phyloP scores from a whole-genome alignment of 2,888 invertebrate species.

The Chrysolina oricalcia region DNA sequence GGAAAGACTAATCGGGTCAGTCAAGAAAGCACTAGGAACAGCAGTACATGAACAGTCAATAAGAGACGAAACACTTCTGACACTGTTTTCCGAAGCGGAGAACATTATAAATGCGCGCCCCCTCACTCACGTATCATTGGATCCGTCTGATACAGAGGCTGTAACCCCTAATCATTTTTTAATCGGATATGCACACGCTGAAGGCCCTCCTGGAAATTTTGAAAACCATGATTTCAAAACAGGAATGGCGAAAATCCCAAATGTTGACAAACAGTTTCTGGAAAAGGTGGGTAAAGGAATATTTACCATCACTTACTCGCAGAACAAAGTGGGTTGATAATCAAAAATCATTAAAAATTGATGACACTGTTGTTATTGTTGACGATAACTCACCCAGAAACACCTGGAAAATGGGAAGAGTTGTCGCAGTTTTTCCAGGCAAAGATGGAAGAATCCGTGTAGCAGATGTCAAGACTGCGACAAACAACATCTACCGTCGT shows the following conservation, averaged over 20 bases:
- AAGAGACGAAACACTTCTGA: neutral
- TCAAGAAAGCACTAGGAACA: constrained; percentile 3
- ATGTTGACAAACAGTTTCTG: constrained; percentile 4
- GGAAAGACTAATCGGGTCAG: neutral
- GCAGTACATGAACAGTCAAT: neutral
- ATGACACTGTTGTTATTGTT: constrained; percentile 13
- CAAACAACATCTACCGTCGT: too few relatives aligned
- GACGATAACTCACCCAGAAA: constrained; percentile 18
- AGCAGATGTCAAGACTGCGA: too few relatives aligned
- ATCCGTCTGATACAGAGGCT: neutral
- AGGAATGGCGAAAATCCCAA: constrained; percentile 2
- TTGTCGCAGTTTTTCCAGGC: constrained; percentile 1
- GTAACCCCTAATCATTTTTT: neutral
- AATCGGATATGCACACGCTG: neutral
- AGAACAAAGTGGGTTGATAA: constrained; percentile 8
- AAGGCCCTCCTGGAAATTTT: neutral
- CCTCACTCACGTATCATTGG: neutral
- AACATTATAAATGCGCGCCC: neutral
- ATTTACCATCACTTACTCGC: neutral
- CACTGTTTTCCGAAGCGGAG: neutral
- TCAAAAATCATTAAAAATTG: neutral
- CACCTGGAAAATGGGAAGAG: neutral
- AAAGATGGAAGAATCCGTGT: neutral
- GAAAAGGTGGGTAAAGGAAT: constrained; percentile 6
- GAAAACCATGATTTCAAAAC: neutral